Conservation (phyloP, 2,888 invertebrate species). For the Lagria hirta region DNA sequence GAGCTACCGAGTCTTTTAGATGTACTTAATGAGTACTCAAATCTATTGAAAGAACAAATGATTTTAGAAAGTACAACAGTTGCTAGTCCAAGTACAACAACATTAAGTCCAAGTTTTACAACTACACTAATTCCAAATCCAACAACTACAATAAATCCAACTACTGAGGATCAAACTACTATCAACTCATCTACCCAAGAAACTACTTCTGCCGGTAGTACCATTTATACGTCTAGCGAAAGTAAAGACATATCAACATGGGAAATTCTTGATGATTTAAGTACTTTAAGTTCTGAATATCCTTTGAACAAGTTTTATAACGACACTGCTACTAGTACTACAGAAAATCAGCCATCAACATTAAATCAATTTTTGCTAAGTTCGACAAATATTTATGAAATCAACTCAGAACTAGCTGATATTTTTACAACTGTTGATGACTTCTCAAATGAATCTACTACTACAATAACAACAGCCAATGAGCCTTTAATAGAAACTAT, state of each 20-base stretch:
- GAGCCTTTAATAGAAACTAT: slow-evolving; percentile 44
- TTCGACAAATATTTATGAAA: slow-evolving; percentile 48
- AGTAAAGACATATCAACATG: too few relatives aligned
- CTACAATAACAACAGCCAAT: slow-evolving; percentile 37
- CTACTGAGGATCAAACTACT: slow-evolving; percentile 1
- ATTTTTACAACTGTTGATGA: slow-evolving; percentile 20
- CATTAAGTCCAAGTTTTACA: slow-evolving; percentile 19
- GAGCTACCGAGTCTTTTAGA: too few relatives aligned
- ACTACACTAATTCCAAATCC: slow-evolving; percentile 10
- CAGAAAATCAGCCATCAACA: slow-evolving; percentile 11
- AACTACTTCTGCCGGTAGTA: too few relatives aligned
- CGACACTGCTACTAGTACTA: slow-evolving; percentile 14
- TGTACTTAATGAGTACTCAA: too few relatives aligned
- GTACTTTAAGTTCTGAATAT: slow-evolving; percentile 30
- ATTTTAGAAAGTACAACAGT: too few relatives aligned
- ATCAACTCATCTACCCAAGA: too few relatives aligned
- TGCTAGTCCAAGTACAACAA: slow-evolving; percentile 17
- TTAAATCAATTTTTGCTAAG: slow-evolving; percentile 45
- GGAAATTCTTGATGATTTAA: slow-evolving; percentile 22
- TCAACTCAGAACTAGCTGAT: slow-evolving; percentile 43
- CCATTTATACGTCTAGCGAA: too few relatives aligned
- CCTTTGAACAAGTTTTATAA: too few relatives aligned
- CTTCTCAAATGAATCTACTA: slow-evolving; percentile 11
- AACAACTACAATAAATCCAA: slow-evolving; percentile 5
- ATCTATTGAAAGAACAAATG: too few relatives aligned